Conservation (phyloP, 2,113 vertebrate genomes). For the Phoenicopterus ruber region DNA sequence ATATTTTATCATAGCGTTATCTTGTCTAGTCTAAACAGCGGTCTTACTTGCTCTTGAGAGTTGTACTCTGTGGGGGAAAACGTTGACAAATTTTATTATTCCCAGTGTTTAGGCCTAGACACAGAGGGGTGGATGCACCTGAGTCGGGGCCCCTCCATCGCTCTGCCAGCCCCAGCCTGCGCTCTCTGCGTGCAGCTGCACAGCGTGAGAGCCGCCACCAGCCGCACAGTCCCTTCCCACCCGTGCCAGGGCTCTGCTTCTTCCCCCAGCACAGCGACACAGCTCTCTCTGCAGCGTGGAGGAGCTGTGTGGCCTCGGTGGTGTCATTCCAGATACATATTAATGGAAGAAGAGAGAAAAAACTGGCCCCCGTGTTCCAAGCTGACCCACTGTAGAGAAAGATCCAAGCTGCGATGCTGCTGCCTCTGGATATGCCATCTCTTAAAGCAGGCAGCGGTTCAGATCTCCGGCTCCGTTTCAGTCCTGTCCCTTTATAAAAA, state of each 20-base stretch:
- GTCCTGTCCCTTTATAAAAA: neutral
- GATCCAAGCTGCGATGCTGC: neutral
- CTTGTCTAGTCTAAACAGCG: neutral
- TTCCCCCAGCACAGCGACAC: neutral
- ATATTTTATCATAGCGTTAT: neutral
- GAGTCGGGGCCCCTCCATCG: neutral
- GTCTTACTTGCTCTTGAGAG: neutral
- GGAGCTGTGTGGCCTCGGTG: neutral
- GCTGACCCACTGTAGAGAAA: neutral
- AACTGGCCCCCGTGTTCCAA: neutral
- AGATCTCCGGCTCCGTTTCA: neutral
- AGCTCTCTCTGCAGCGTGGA: neutral
- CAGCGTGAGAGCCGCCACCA: neutral
- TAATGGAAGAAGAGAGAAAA: neutral
- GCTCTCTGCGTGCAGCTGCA: accelerated
- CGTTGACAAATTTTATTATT: neutral
- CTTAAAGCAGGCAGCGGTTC: neutral
- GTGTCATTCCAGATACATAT: neutral
- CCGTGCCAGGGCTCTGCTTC: accelerated
- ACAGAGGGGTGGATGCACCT: neutral
- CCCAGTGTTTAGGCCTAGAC: neutral
- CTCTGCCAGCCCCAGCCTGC: neutral
- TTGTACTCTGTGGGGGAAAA: neutral
- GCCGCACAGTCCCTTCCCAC: neutral
- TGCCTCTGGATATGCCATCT: neutral